Evolutionary conservation across 64 coral and sea anemone genomes (phyloP), one percentile per base, ranked within the genome.

Genomic region (Anthopleura sola): DNA sequence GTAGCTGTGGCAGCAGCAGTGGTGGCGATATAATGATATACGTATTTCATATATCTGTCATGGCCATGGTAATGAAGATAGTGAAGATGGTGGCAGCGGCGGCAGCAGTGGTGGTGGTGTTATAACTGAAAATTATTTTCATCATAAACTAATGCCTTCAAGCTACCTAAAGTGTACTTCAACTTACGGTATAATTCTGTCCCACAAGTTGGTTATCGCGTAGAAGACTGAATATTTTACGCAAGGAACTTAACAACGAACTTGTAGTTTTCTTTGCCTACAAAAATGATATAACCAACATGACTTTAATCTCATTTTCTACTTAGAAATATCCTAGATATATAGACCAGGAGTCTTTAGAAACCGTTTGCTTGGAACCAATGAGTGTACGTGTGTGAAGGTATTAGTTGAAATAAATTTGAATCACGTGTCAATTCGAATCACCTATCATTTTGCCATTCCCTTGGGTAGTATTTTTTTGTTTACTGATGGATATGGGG

Each of bases 181-280:
- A 20, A 79, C 76, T 79, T 44, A 79, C 76, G 7, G 36, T 79
- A 46, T 79, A 79, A 14, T 79, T 23, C 19, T 79, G 76, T 47
- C 76, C 76, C 37, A 47, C 18, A 11, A 79, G n/a, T 4, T 48
- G 9, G 38, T 28, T 44, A 79, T 18, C 38, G 37, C 19, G 39
- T n/a, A 79, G 44, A 23, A 79, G 21, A 79, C 15, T 37, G 14
- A 79, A 79, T 48, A 48, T 44, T 5, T 44, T 79, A 2, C 21
- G 0, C 15, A 79, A 0, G 1, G 76, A 79, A 33, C 24, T 48
- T 24, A 79, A 44, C 18, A 79, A 48, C 5, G 76, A 79, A 33
- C 20, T 12, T 23, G 37, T 47, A 10, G 1, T 44, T 46, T 12
- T 79, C 76, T 48, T 79, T 79, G 37, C 76, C 76, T 79, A n/a